These are phyloP conservation scores for Ammospiza caudacuta DNA, from an alignment of 2,113 vertebrate genomes.

Conservation along the genomic window DNA sequence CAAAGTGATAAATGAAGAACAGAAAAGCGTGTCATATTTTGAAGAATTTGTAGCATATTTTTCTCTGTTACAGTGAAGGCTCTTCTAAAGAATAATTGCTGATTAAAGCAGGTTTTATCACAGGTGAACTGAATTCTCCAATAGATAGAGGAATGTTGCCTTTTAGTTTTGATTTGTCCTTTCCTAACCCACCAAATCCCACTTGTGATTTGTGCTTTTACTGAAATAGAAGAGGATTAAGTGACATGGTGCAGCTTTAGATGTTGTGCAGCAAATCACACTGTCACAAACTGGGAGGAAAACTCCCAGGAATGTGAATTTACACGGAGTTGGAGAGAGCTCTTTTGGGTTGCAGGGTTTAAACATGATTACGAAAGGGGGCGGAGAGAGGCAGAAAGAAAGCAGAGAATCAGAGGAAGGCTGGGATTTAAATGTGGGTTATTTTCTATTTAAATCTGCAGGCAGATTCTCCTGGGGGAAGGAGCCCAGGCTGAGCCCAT, in stretches of 20 bases:
- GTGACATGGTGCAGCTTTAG: not conserved
- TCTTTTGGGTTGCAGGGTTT: not conserved
- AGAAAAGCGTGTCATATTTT: fast-evolving
- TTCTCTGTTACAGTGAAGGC: not conserved
- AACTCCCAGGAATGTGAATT: not conserved
- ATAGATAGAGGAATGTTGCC: not conserved
- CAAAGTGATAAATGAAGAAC: not conserved
- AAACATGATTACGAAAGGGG: not conserved
- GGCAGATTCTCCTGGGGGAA: not conserved
- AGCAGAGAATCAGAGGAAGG: not conserved
- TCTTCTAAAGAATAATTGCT: not conserved
- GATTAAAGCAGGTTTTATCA: not conserved
- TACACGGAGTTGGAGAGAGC: not conserved
- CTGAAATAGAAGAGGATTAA: not conserved
- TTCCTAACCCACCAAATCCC: not conserved
- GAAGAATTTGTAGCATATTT: not conserved
- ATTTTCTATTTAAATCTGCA: not conserved
- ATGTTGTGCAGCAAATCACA: not conserved
- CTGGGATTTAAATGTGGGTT: not conserved
- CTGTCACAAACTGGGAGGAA: not conserved
- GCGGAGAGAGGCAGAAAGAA: not conserved
- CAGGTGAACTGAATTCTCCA: not conserved
- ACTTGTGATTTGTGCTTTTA: not conserved
- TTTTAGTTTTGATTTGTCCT: not conserved
- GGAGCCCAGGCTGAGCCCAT: not conserved